Percentiles rank a stretch among this genome's conserved stretches.
Conservation (phyloP, 2,888 invertebrate genomes). For the Listrodromus nycthemerus region DNA sequence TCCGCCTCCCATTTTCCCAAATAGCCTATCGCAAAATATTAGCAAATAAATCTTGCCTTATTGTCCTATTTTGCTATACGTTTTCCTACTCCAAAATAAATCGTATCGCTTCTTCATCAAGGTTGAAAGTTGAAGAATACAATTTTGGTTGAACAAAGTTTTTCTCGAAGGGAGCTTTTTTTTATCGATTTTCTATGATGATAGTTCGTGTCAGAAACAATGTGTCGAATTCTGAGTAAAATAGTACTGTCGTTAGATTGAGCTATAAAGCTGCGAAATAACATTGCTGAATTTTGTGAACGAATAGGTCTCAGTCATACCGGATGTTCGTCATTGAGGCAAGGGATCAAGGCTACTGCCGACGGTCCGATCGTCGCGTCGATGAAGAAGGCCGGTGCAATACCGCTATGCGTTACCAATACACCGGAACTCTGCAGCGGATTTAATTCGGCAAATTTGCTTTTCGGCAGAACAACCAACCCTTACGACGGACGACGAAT, state of each 20-base stretch:
- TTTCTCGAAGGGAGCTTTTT: no score
- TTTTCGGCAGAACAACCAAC: constrained; percentile 88
- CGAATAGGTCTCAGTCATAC: constrained; percentile 81
- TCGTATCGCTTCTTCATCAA: no score
- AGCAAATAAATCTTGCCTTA: no score
- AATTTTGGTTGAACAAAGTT: no score
- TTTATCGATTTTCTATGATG: no score
- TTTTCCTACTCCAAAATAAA: no score
- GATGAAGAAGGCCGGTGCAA: constrained; percentile 87
- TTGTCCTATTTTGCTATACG: no score
- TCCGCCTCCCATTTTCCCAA: no score
- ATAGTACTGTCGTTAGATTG: background rate
- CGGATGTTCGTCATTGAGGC: constrained; percentile 78
- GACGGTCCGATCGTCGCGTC: constrained; percentile 86
- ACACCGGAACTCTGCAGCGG: constrained; percentile 88
- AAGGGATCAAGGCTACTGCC: constrained; percentile 82
- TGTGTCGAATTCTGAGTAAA: background rate
- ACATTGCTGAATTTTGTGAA: background rate
- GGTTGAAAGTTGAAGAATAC: no score
- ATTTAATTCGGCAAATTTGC: constrained; percentile 87
- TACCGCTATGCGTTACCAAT: constrained; percentile 88
- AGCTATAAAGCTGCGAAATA: background rate
- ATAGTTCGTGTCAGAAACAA: background rate
- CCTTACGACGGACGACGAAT: constrained; percentile 87
- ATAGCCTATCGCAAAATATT: no score